Conservation (phyloP, 64 coral and sea anemone species). For the Montipora capricornis region DNA sequence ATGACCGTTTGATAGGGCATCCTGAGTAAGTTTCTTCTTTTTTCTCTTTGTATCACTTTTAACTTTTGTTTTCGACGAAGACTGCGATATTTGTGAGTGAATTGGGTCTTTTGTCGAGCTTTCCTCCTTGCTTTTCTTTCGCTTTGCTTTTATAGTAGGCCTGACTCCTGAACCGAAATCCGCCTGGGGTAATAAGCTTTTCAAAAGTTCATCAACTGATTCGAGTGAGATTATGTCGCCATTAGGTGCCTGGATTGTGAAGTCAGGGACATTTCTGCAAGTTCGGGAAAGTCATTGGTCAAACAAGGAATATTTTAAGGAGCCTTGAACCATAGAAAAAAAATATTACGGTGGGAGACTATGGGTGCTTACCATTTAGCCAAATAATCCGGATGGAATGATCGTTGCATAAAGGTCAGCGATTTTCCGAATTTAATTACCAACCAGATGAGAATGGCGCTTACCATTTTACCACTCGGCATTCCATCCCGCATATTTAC, state of each 20-base stretch:
- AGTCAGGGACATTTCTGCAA: constrained; percentile 17
- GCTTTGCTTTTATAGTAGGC: neutral
- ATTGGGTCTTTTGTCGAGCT: neutral
- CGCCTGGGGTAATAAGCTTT: neutral
- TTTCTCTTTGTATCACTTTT: neutral
- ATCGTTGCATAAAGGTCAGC: too few species aligned
- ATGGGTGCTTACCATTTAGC: too few species aligned
- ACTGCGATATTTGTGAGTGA: neutral
- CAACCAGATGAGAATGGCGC: too few species aligned
- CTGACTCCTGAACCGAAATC: neutral
- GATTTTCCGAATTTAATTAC: too few species aligned
- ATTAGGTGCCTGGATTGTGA: constrained; percentile 27
- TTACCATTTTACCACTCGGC: too few species aligned
- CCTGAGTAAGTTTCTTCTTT: neutral
- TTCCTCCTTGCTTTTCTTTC: neutral
- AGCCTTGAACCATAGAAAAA: neutral
- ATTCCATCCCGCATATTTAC: too few species aligned
- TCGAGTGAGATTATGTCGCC: constrained; percentile 26
- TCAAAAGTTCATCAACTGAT: constrained; percentile 9
- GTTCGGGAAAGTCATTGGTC: neutral
- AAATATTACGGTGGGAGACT: too few species aligned
- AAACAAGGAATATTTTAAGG: neutral
- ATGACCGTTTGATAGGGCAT: neutral
- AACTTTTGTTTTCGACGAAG: neutral
- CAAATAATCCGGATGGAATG: too few species aligned